Percentiles rank a stretch among this genome's conserved stretches.
These are phyloP conservation scores for Dermochelys coriacea DNA, from an alignment of 2,797 vertebrate genomes.

Conservation along the genomic window DNA sequence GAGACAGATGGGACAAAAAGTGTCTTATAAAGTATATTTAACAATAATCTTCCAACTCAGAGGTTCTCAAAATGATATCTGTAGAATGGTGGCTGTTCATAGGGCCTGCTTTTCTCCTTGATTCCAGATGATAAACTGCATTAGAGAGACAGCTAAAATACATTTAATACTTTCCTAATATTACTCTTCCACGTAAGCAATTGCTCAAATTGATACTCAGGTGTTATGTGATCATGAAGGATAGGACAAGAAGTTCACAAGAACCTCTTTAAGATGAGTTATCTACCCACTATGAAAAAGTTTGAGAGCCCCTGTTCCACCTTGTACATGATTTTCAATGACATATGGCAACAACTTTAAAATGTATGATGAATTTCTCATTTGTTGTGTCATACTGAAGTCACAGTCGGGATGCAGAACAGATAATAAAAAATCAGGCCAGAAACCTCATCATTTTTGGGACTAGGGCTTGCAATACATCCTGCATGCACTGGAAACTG, in stretches of 20 bases:
- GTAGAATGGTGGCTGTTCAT: background rate
- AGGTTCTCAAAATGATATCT: background rate
- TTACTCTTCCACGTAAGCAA: background rate
- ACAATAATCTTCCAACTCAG: background rate
- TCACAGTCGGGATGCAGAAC: background rate
- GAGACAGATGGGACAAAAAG: background rate
- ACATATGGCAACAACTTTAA: background rate
- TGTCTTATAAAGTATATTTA: background rate
- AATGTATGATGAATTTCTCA: rapidly evolving
- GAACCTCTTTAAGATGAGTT: background rate
- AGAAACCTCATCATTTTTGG: background rate
- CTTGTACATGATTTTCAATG: background rate
- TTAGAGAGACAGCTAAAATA: background rate
- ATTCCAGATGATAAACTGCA: background rate
- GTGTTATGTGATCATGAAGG: background rate
- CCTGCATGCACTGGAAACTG: background rate
- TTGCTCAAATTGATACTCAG: background rate
- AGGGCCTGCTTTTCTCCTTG: background rate
- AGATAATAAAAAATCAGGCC: background rate
- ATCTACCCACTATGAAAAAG: background rate
- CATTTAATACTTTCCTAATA: background rate
- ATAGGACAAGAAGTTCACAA: background rate
- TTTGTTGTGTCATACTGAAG: background rate
- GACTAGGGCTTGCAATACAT: background rate
- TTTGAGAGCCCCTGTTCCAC: background rate